These are phyloP conservation scores for Forbesichthys agassizii DNA, from an alignment of 2,113 vertebrate species.

Conservation along the genomic window DNA sequence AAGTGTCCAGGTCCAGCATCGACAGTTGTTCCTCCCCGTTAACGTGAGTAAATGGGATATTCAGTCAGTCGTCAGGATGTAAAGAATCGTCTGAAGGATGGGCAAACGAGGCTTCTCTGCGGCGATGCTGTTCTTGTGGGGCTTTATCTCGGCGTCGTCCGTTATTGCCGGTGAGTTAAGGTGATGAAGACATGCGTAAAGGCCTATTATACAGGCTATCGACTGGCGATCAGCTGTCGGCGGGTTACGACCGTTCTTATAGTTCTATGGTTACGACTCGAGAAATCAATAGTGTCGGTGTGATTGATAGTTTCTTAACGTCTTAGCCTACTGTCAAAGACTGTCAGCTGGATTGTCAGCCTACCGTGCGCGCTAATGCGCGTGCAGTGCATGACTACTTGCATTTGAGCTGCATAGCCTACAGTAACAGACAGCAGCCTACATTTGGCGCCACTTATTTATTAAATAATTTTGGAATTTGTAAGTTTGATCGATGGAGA, in stretches of 20 bases:
- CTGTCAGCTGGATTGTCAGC: not conserved
- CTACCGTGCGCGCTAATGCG: not conserved
- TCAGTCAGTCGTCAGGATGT: conserved; percentile 73
- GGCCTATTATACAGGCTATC: not conserved
- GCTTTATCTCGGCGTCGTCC: conserved; percentile 64
- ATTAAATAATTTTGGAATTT: too few species aligned
- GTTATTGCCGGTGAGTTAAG: conserved; percentile 76
- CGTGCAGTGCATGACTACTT: not conserved
- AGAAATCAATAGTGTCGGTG: not conserved
- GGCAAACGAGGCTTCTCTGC: conserved; percentile 63
- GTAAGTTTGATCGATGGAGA: too few species aligned
- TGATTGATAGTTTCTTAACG: not conserved
- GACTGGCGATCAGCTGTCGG: not conserved
- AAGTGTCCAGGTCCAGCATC: conserved; percentile 35
- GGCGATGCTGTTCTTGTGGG: conserved; percentile 68
- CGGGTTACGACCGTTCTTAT: not conserved
- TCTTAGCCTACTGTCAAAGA: not conserved
- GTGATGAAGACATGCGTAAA: conserved; percentile 30
- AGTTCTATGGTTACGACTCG: not conserved
- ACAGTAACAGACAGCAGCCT: not conserved
- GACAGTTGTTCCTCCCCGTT: conserved; percentile 47
- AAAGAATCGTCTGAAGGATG: conserved; percentile 73
- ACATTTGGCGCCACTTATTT: too few species aligned
- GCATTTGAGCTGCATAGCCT: not conserved
- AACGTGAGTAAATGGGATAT: conserved; percentile 62